Evolutionary conservation across 2,888 invertebrate species (phyloP).

Genomic region (Trachelus troglodyta): DNA sequence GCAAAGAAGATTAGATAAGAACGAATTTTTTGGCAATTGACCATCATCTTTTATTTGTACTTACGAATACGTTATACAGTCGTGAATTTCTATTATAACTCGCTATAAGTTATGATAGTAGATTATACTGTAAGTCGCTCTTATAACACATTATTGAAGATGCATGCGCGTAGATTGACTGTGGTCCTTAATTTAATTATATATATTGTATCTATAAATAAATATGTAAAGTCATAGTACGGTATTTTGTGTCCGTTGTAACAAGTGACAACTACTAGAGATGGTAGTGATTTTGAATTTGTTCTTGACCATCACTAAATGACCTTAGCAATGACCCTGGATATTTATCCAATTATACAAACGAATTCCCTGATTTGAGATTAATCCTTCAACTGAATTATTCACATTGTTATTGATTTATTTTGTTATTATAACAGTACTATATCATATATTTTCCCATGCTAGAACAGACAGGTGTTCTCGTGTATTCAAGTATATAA

Average conservation of each 20-base stretch:
- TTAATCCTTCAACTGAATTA: neutral
- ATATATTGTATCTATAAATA: neutral
- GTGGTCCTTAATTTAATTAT: neutral
- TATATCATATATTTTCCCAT: neutral
- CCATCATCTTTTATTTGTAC: neutral
- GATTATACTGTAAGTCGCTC: neutral
- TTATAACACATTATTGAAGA: neutral
- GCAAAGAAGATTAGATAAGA: slow-evolving; percentile 1
- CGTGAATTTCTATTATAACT: neutral
- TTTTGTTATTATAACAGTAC: neutral
- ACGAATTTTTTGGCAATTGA: neutral
- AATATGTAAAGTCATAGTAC: neutral
- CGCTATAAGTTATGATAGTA: neutral
- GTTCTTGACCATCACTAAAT: neutral
- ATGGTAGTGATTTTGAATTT: neutral
- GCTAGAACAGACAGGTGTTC: neutral
- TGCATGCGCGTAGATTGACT: neutral
- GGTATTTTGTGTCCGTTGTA: neutral
- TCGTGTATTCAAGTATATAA: neutral
- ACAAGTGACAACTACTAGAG: neutral
- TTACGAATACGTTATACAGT: neutral
- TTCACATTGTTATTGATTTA: neutral
- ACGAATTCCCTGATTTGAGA: neutral
- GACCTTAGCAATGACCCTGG: neutral
- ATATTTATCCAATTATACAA: neutral